Evolutionary conservation across 2,888 invertebrate genomes (phyloP).

Genomic region (Agrotis ipsilon): DNA sequence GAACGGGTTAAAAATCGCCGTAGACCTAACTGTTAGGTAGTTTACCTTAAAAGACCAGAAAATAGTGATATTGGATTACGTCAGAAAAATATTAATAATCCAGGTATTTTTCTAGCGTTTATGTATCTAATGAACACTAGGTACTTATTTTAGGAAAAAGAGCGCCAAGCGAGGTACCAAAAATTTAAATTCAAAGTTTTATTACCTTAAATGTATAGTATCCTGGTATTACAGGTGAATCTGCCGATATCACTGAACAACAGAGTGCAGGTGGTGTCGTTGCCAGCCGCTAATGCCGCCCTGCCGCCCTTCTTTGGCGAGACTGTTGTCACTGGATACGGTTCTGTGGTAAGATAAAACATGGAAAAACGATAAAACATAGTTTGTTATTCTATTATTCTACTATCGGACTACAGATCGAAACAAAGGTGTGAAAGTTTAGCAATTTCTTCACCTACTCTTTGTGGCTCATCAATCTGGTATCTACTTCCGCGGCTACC

Average conservation of each 20-base stretch:
- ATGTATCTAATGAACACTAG: too few relatives aligned
- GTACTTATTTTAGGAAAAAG: too few relatives aligned
- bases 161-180: background rate
- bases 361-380: too few relatives aligned
- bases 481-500: slow-evolving; percentile 62
- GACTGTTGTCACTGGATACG: slow-evolving; percentile 85
- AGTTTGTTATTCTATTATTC: too few relatives aligned
- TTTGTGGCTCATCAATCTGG: slow-evolving; percentile 51
- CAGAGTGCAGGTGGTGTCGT: slow-evolving; percentile 77
- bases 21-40: too few relatives aligned
- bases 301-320: slow-evolving; percentile 81
- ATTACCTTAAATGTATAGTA: slow-evolving; percentile 27
- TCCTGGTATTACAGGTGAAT: slow-evolving; percentile 76
- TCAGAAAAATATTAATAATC: too few relatives aligned
- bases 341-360: slow-evolving; percentile 81
- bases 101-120: too few relatives aligned
- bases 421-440: background rate
- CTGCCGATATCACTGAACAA: slow-evolving; percentile 72
- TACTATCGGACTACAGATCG: too few relatives aligned
- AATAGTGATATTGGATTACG: too few relatives aligned
- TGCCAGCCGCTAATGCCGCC: slow-evolving; percentile 75
- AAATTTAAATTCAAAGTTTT: slow-evolving; percentile 4
- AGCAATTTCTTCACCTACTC: background rate
- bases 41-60: too few relatives aligned
- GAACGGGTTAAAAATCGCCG: too few relatives aligned